These are phyloP conservation scores for Apamea monoglypha DNA, from an alignment of 2,888 invertebrate genomes.

Conservation along the genomic window DNA sequence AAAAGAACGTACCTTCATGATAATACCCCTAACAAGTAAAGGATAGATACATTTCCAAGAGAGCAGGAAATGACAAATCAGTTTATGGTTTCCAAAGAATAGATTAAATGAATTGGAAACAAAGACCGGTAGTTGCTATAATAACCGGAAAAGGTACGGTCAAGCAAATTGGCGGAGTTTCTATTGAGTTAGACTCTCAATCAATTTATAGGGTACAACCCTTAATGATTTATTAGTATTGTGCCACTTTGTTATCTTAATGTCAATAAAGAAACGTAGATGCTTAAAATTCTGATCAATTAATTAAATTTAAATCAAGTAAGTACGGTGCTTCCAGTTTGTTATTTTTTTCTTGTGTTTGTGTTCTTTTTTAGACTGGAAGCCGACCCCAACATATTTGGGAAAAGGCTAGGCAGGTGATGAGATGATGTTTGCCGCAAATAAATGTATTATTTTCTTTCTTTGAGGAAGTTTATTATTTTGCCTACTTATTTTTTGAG, in stretches of 20 bases:
- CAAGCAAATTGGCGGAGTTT: conserved; percentile 33
- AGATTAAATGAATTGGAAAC: conserved; percentile 61
- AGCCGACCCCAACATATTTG: no score
- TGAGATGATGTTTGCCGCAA: no score
- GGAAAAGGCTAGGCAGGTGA: no score
- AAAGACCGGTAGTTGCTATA: conserved; percentile 48
- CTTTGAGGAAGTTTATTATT: not conserved
- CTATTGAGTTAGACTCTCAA: conserved; percentile 9
- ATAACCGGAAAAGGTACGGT: conserved; percentile 37
- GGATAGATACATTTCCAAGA: conserved; percentile 5
- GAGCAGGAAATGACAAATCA: conserved; percentile 36
- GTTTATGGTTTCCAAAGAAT: conserved; percentile 47
- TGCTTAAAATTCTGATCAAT: not conserved
- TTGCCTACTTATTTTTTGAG: not conserved
- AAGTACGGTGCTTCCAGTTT: not conserved
- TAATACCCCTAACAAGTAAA: not conserved
- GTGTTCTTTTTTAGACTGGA: no score
- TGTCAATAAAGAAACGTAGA: not conserved
- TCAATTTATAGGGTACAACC: not conserved
- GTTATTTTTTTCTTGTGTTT: no score
- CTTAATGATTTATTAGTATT: not conserved
- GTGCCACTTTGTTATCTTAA: not conserved
- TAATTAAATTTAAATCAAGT: not conserved
- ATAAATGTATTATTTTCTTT: no score
- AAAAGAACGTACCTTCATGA: not conserved